Base-by-base conservation (phyloP, 2,888 invertebrate genomes). In the Tribolium freemani region DNA sequence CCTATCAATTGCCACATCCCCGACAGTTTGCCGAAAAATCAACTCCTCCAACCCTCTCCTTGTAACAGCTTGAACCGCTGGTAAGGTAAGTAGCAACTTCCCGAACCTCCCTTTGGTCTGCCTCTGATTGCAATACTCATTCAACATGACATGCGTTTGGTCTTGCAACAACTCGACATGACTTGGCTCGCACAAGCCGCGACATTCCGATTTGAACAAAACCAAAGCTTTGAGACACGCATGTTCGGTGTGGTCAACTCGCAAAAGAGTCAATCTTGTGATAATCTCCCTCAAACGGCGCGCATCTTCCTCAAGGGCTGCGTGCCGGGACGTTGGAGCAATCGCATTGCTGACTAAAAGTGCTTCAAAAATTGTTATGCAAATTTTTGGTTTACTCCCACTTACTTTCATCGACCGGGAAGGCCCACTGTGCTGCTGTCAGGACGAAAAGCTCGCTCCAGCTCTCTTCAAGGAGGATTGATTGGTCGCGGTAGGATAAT, bases 391-490 rank as follows among this genome's bases (percentile, higher is more conserved):
- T 3, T 26, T 26, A 1, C 3, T 26, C 5, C 51, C n/a, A 45
- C 73, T 81, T 86, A 93, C 93, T 91, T 87, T 93, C 92, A 76
- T 94, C 93, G 38, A 95, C 90, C 11, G 91, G 90, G 72, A 94
- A 90, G 1, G 92, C 90, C 91, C 93, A 93, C 82, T 96, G 95
- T 0, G 95, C 93, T 5, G 95, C 94, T 30, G 94, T 95, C 6
- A 96, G 85, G 0, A 96, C 90, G 84, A 95, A 96, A 3, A 96
- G 86, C 83, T 96, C 95, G 79, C 91, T 92, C 96, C 96, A 96
- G 30, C 93, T 92, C 82, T 91, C 92, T 80, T 93, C 93, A 63
- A 96, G 86, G 45, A 96, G 88, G 60, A 90, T 89, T 0, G 91
- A 90, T 83, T 95, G 95, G 80, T 95, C 95, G 56, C 90, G 85